phyloP scores from a whole-genome alignment of 2,797 vertebrate species.

The Eulemur coronatus region DNA sequence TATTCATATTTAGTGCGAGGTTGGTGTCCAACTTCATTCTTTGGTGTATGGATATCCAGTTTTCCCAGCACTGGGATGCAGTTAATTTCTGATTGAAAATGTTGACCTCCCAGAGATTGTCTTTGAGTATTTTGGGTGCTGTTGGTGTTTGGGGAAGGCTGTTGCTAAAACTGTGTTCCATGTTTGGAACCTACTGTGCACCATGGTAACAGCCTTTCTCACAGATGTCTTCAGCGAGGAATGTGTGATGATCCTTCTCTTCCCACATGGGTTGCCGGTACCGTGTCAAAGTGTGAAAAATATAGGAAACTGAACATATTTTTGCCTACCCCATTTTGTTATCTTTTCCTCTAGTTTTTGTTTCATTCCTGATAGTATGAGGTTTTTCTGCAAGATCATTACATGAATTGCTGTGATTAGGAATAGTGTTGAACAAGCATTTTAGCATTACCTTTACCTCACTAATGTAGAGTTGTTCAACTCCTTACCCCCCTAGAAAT shows the following conservation, averaged over 20 bases:
- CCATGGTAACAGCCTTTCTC: not conserved
- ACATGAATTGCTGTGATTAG: not conserved
- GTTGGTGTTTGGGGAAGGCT: not conserved
- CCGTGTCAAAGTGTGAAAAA: not conserved
- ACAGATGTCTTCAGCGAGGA: not conserved
- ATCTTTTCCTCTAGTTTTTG: not conserved
- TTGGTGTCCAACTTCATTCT: not conserved
- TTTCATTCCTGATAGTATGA: not conserved
- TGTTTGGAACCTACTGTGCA: not conserved
- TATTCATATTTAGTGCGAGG: not conserved
- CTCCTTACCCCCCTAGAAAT: not conserved
- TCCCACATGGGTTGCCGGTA: not conserved
- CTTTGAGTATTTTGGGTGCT: not conserved
- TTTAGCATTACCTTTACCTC: not conserved
- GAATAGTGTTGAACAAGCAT: not conserved
- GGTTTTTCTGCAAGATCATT: not conserved
- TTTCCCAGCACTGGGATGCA: not conserved
- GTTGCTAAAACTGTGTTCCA: fast-evolving
- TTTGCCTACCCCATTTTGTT: not conserved
- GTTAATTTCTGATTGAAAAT: slow-evolving; percentile 15
- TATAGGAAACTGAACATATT: not conserved
- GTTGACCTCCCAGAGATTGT: not conserved
- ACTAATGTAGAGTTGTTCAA: not conserved
- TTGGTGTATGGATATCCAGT: not conserved
- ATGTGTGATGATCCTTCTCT: not conserved